A percentile compares a stretch with the other conserved stretches of the same genome.
These are phyloP conservation scores for Drosophila punjabiensis DNA, from an alignment of 1,140 invertebrate genomes.

Conservation along the genomic window DNA sequence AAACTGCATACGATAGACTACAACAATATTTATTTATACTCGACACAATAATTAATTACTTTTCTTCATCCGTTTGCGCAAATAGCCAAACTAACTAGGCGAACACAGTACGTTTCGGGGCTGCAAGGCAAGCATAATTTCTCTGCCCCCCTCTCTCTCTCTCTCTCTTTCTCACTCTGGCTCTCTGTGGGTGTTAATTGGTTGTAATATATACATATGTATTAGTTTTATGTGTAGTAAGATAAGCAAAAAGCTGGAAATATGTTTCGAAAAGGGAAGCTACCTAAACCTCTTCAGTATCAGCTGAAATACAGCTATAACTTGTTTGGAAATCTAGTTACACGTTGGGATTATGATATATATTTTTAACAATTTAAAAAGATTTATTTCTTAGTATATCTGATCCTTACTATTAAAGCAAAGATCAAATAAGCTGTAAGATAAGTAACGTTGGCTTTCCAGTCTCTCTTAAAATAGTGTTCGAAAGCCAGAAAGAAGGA, in stretches of 20 bases:
- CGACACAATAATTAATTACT: slow-evolving; percentile 64
- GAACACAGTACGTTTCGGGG: slow-evolving; percentile 40
- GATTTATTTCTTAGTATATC: too few relatives aligned
- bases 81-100: slow-evolving; percentile 51
- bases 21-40: slow-evolving; percentile 57
- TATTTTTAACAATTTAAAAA: too few relatives aligned
- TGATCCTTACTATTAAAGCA: too few relatives aligned
- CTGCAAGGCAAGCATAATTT: slow-evolving; percentile 13
- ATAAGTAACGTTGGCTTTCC: too few relatives aligned
- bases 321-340: too few relatives aligned
- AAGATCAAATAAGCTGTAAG: too few relatives aligned
- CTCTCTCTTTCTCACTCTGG: neutral
- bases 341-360: too few relatives aligned
- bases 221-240: too few relatives aligned
- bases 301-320: neutral
- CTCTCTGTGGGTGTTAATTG: neutral
- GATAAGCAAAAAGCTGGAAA: neutral
- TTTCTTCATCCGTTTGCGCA: slow-evolving; percentile 63
- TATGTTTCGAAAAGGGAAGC: neutral
- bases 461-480: too few relatives aligned
- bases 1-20: slow-evolving; percentile 59
- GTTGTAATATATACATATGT: neutral
- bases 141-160: neutral
- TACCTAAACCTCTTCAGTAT: neutral
- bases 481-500: too few relatives aligned